Evolutionary conservation across 2,888 invertebrate species (phyloP).

Genomic region (Machimus rusticus): DNA sequence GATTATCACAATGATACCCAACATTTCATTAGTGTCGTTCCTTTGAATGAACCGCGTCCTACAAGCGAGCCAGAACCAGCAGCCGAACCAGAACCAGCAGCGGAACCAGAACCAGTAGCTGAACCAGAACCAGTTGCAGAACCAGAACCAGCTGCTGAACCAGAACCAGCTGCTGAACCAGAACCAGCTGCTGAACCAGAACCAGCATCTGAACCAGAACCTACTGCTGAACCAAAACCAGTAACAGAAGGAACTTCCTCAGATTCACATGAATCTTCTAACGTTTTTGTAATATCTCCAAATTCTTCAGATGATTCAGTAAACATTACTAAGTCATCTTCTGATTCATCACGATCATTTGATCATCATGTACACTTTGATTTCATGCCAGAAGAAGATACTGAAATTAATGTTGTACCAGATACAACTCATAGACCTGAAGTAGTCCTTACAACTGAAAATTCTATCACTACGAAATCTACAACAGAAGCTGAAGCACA

Average conservation of each 20-base stretch:
- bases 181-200: slow-evolving; percentile 52
- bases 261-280: neutral
- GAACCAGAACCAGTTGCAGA: slow-evolving; percentile 61
- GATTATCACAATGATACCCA: neutral
- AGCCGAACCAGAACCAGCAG: slow-evolving; percentile 58
- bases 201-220: slow-evolving; percentile 41
- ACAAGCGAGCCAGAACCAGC: slow-evolving; percentile 59
- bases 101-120: slow-evolving; percentile 57
- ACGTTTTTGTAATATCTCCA: neutral
- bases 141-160: slow-evolving; percentile 49
- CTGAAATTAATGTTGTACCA: neutral
- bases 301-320: neutral
- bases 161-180: slow-evolving; percentile 58
- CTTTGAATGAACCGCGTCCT: slow-evolving; percentile 52
- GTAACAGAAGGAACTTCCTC: neutral
- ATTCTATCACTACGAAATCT: neutral
- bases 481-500: neutral
- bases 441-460: neutral
- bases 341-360: slow-evolving; percentile 4
- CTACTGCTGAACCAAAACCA: slow-evolving; percentile 49
- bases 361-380: neutral
- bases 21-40: neutral
- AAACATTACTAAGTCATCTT: neutral
- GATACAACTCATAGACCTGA: neutral
- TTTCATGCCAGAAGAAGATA: slow-evolving; percentile 26